phyloP scores from a whole-genome alignment of 53 echinoderm and acorn worm species.

The Stichopus horrens region DNA sequence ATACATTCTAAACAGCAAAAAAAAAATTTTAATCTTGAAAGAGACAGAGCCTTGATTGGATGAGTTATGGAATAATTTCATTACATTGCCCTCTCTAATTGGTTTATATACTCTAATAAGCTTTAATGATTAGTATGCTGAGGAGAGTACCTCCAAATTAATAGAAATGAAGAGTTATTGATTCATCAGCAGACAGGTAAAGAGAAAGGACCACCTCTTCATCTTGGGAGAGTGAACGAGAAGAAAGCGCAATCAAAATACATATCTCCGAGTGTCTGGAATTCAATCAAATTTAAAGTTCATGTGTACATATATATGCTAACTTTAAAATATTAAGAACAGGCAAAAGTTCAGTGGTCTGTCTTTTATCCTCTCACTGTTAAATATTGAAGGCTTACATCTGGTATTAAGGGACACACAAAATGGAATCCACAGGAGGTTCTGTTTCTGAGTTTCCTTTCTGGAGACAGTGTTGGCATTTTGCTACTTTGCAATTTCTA shows the following conservation, averaged over 20 bases:
- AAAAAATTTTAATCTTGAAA: conserved; percentile 37
- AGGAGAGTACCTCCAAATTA: conserved; percentile 11
- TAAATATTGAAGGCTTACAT: too few species aligned
- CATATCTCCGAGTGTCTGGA: background rate
- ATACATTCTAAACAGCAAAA: conserved; percentile 29
- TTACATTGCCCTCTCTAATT: conserved; percentile 46
- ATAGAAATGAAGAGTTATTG: conserved; percentile 43
- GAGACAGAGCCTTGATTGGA: conserved; percentile 41
- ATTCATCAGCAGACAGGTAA: conserved; percentile 18
- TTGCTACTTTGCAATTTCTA: too few species aligned
- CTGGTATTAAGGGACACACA: too few species aligned
- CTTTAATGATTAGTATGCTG: conserved; percentile 37
- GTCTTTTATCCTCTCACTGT: too few species aligned
- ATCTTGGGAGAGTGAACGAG: background rate
- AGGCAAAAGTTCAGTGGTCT: too few species aligned
- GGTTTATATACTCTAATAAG: conserved; percentile 46
- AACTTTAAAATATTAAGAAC: too few species aligned
- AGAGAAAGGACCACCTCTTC: background rate
- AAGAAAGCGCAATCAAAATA: background rate
- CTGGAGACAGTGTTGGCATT: too few species aligned
- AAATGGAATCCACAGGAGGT: too few species aligned
- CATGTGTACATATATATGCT: too few species aligned
- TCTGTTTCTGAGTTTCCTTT: too few species aligned
- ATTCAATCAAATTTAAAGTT: background rate
- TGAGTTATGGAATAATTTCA: conserved; percentile 50